Evolutionary conservation across 2,888 invertebrate species (phyloP).

Genomic region (Furcula furcula): DNA sequence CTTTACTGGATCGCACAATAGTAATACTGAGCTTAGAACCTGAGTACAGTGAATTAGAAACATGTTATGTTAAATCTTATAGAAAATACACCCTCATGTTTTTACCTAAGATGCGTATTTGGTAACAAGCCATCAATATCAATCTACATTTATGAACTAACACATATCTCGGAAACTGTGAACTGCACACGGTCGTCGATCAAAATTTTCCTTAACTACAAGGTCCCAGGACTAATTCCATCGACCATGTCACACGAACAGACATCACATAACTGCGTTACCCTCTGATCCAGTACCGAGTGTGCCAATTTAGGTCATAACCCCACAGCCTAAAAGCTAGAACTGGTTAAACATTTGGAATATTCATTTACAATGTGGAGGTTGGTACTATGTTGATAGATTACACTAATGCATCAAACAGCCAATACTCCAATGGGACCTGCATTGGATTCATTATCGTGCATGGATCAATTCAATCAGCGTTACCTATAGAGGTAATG

Average conservation of each 20-base stretch:
- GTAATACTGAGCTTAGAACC: no score
- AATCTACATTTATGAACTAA: no score
- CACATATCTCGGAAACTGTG: slow-evolving; percentile 8
- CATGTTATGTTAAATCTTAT: no score
- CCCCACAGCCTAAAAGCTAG: not conserved
- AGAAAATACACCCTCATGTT: no score
- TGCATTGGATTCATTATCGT: slow-evolving; percentile 11
- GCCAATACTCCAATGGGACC: slow-evolving; percentile 34
- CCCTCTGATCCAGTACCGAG: not conserved
- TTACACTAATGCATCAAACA: slow-evolving; percentile 39
- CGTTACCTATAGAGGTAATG: no score
- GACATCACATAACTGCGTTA: slow-evolving; percentile 22
- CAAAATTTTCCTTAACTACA: slow-evolving; percentile 31
- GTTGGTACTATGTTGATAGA: slow-evolving; percentile 11
- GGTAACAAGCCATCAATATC: no score
- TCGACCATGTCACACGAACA: slow-evolving; percentile 30
- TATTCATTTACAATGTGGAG: slow-evolving; percentile 1
- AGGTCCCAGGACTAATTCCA: slow-evolving; percentile 40
- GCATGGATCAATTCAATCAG: no score
- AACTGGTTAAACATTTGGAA: not conserved
- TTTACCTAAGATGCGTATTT: no score
- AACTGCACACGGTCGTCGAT: slow-evolving; percentile 31
- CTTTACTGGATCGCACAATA: no score
- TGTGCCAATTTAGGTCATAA: slow-evolving; percentile 6
- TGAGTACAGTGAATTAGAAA: no score